Percentiles rank a stretch among this genome's conserved stretches.
phyloP scores from a whole-genome alignment of 2,113 vertebrate species.

The Cheirogaleus medius region DNA sequence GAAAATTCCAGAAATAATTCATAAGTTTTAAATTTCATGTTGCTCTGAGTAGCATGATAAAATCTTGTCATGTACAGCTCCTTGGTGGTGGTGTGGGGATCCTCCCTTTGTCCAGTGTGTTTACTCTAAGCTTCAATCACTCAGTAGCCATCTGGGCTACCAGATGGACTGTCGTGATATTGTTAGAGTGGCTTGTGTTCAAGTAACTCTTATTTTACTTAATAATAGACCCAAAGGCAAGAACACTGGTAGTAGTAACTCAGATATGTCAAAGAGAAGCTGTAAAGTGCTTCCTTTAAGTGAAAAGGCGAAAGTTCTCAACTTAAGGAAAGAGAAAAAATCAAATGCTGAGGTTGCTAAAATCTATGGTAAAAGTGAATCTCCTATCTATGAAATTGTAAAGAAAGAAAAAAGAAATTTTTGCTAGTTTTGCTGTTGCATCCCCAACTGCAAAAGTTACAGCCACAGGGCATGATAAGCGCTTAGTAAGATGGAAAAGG shows the following conservation, averaged over 20 bases:
- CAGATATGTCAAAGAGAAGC: not conserved
- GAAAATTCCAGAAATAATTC: not conserved
- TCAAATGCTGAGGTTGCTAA: not conserved
- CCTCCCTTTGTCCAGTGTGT: not conserved
- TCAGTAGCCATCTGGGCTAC: not conserved
- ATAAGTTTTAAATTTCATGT: not conserved
- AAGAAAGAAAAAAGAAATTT: not conserved
- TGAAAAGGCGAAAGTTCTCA: not conserved
- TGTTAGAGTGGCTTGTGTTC: not conserved
- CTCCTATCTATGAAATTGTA: not conserved
- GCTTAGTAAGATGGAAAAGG: not conserved
- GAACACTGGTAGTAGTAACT: not conserved
- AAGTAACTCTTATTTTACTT: not conserved
- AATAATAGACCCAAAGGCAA: not conserved
- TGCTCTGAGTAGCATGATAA: not conserved
- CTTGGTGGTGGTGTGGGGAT: too few species aligned
- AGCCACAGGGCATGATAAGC: not conserved
- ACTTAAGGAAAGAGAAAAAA: not conserved
- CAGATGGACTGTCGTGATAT: not conserved
- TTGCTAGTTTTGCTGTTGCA: not conserved
- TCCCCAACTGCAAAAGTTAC: not conserved
- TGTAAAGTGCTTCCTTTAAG: not conserved
- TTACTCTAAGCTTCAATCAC: not conserved
- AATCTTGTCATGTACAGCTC: not conserved
- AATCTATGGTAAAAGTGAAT: not conserved